Percentiles rank a stretch among this genome's conserved stretches.
Conservation (phyloP, 2,797 vertebrate genomes). For the Halcyon smyrnensis region DNA sequence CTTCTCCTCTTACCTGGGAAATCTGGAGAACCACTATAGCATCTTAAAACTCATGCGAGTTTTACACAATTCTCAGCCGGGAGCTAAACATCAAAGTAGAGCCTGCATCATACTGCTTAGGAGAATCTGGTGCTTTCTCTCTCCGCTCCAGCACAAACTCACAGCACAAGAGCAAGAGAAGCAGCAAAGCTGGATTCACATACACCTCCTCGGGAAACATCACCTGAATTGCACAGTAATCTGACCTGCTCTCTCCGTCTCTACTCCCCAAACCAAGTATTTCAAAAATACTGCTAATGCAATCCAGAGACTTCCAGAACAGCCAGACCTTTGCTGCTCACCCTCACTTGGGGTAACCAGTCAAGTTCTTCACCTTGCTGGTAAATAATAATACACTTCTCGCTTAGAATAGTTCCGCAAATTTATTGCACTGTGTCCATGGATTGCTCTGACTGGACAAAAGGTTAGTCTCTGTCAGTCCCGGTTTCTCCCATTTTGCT, state of each 20-base stretch:
- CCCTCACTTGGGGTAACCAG: neutral
- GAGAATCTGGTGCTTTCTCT: neutral
- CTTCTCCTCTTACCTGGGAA: neutral
- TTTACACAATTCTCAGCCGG: neutral
- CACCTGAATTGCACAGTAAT: neutral
- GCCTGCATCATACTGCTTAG: neutral
- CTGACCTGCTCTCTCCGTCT: neutral
- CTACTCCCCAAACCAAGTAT: accelerated
- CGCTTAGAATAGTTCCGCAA: neutral
- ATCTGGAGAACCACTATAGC: neutral
- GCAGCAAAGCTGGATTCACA: neutral
- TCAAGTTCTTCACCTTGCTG: accelerated
- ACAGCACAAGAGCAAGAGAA: neutral
- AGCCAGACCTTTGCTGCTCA: neutral
- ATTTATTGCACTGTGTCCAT: neutral
- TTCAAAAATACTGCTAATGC: neutral
- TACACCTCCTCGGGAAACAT: neutral
- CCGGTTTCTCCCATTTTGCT: neutral
- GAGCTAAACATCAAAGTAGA: neutral
- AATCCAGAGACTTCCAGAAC: neutral
- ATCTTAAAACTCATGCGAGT: neutral
- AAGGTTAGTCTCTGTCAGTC: neutral
- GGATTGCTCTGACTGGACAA: neutral
- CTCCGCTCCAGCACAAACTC: neutral
- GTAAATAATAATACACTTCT: neutral